Base-by-base conservation (phyloP, 2,888 invertebrate species). In the Hypercompe scribonia region DNA sequence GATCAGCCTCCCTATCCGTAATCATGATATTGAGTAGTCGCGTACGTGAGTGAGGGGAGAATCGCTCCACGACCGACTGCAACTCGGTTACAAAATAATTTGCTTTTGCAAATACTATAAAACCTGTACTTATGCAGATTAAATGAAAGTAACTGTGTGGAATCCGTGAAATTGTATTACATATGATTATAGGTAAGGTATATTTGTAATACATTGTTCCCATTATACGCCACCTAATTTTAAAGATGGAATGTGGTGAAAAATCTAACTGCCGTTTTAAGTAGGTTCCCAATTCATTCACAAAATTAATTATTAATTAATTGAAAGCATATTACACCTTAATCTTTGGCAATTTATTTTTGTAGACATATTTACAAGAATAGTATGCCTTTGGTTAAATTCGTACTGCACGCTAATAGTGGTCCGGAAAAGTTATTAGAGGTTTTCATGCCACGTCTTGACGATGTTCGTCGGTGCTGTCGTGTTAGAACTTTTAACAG, bases 41-140 rank as follows among this genome's bases (percentile, higher is more conserved):
- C 65, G 65, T 78, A 81, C 83, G 84, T 85, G 80, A 81, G 84
- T 82, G 82, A 80, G 81, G 81, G 78, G 80, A 78, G 68, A 65
- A 61, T 73, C 63, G 74, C 72, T 71, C 75, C 72, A 76, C 71
- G 61, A 74, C 58, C 71, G 61, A 65, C 42, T 75, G 79, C 75
- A 36, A 77, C 66, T 77, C 68, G 64, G 72, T 84, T 84, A 74
- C 84, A 80, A 82, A 81, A 84, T 84, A 79, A 82, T 71, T 81
- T 76, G 74, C 74, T 73, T 79, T 82, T 82, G 79, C 74, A 81
- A 82, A 81, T 84, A 73, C 68, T 73, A 74, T 78, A 78, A 73
- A 70, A 78, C 77, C 80, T 70, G 71, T 84, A 81, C 75, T 80
- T 81, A 78, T 77, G 78, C 73, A 76, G 77, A 84, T 84, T 77